Evolutionary conservation across 2,113 vertebrate genomes (phyloP), one percentile per base, ranked within the genome.

Genomic region (Bujurquina vittata): DNA sequence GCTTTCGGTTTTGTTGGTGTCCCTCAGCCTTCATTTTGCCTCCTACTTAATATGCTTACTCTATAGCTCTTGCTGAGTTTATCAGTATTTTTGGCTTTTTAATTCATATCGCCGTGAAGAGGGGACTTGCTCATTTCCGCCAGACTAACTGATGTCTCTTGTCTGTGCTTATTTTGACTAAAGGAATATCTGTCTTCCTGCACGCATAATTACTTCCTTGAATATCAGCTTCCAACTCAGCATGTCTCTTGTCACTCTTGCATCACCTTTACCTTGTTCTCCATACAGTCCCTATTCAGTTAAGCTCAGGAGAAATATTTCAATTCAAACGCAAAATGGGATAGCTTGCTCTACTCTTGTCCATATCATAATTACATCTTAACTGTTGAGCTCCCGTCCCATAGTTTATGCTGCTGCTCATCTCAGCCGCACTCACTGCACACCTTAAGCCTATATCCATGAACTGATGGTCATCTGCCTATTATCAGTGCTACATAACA

Each of bases 301-400:
- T 22, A 11, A 56, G 22, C 52, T 57, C 26, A 20, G 26, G 26
- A 43, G n/a, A 73, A 73, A 80, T 81, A 73, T 81, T 79, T 87
- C 75, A 73, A 49, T 62, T 81, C 43, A 79, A 61, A 72, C 2
- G 74, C 75, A 35, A 49, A 26, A 54, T 72, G 43, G 76, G 57
- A 75, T 78, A 55, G 35, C 40, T 84, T 80, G 23, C 72, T 83
- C 79, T 33, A 79, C 75, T 81, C 0, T 58, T 74, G n/a, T 18
- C 83, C 72, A 31, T 84, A 84, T 90, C 89, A 78, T 88, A 88
- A 92, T 88, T 88, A 73, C 67, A 92, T 88, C 89, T 88, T 29
- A 84, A 67, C 77, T 59, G 35, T 72, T 54, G 67, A 81, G 77
- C 77, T 78, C 46, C 5, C 75, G 35, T 86, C 78, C 15, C 40